Base-by-base conservation (phyloP, 2,113 vertebrate species). In the Podarcis raffonei region DNA sequence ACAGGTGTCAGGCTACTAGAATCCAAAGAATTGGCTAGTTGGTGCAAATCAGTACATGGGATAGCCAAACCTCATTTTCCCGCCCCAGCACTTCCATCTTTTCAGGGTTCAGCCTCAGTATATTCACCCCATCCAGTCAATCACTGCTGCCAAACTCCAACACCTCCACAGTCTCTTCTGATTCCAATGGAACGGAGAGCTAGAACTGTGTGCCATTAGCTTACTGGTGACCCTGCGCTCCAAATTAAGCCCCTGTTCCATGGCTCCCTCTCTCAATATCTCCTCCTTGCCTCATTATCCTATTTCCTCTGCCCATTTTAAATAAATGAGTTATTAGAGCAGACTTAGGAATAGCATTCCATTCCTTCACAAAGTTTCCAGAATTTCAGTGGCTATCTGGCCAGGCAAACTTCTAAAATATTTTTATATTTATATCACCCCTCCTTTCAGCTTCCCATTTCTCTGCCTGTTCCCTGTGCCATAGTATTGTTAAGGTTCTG, bases 1-100 rank as follows among this genome's bases (percentile, higher is more conserved):
- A 75, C 62, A 91, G 80, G 90, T 92, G 88, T 89, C 81, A 91
- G 87, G 86, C 77, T n/a, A 8, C 48, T 83, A 37, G 85, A 0
- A 32, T 4, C 23, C 65, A 66, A 37, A 68, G 22, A 35, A 13
- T 3, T 35, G 23, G 22, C 81, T 82, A 15, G 22, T 66, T 48
- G 12, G 9, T 27, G 15, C 23, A 30, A 42, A 83, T 30, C 65
- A 42, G 35, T 42, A 20, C 11, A 30, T 71, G 3, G 48, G 82
- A 48, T 42, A 32, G 20, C 4, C 37, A 48, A 27, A 27, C 27
- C 11, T 42, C 48, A 53, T 53, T 53, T 53, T 2, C 48, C 48
- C 9, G 9, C 48, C 48, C 48, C 2, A 0, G 48, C 9, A 53
- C 48, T 53, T 12, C 48, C 48, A 53, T 53, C 48, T 53, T 53